Conservation (phyloP, 2,113 vertebrate species). For the Amblyopsis rosae region DNA sequence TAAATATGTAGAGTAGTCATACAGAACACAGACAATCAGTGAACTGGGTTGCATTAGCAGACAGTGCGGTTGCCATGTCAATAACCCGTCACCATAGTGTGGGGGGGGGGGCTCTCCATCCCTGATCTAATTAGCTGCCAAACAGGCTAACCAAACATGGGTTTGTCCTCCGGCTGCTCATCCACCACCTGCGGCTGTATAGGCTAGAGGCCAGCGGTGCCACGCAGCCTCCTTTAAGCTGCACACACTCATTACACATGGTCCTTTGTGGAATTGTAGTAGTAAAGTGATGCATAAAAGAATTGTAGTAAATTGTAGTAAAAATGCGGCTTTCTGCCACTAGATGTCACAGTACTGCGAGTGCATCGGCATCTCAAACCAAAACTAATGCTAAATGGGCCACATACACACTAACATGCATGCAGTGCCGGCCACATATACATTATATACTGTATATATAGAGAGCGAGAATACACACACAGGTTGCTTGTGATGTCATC, state of each 20-base stretch:
- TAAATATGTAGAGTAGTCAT: constrained; percentile 11
- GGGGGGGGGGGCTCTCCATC: constrained; percentile 53
- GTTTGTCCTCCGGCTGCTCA: constrained; percentile 43
- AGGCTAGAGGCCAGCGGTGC: constrained; percentile 57
- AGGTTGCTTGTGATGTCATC: too few relatives aligned
- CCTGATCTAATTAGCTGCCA: constrained; percentile 64
- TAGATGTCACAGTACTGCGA: too few relatives aligned
- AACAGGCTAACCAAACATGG: constrained; percentile 51
- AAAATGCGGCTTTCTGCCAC: too few relatives aligned
- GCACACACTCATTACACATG: constrained; percentile 71
- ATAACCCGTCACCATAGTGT: constrained; percentile 57
- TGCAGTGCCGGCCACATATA: too few relatives aligned
- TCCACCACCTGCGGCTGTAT: constrained; percentile 47
- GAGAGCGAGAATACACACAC: too few relatives aligned
- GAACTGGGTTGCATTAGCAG: constrained; percentile 53
- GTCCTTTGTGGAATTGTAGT: constrained; percentile 33
- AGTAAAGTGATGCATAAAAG: too few relatives aligned
- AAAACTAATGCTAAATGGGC: too few relatives aligned
- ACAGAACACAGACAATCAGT: constrained; percentile 6
- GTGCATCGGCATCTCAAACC: too few relatives aligned
- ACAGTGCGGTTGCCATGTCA: constrained; percentile 60
- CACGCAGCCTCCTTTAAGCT: constrained; percentile 62
- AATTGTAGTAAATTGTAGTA: too few relatives aligned
- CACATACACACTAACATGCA: too few relatives aligned
- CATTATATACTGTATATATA: too few relatives aligned